These are phyloP conservation scores for Salpingus planirostris DNA, from an alignment of 2,888 invertebrate genomes.

Conservation along the genomic window DNA sequence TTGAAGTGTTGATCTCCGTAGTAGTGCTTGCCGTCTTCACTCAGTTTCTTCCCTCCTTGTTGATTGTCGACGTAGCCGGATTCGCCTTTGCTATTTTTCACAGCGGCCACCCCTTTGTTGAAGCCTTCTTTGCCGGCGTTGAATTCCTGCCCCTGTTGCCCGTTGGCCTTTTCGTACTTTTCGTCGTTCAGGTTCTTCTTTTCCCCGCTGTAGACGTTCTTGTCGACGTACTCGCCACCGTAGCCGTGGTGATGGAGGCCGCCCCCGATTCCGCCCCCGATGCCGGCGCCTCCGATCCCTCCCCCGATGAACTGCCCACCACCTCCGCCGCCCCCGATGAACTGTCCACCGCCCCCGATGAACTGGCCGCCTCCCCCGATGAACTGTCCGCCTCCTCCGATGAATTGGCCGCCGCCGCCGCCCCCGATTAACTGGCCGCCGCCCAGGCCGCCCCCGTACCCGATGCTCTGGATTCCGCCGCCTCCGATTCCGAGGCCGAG, in stretches of 20 bases:
- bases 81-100: constrained; percentile 38
- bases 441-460: constrained; percentile 36
- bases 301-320: constrained; percentile 10
- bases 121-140: constrained; percentile 51
- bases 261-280: constrained; percentile 27
- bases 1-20: constrained; percentile 50
- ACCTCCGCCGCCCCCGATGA: constrained; percentile 16
- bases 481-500: constrained; percentile 36
- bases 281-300: constrained; percentile 8
- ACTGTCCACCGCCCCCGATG: constrained; percentile 29
- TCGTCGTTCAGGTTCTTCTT: constrained; percentile 51
- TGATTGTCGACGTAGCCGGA: constrained; percentile 50
- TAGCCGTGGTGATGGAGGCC: constrained; percentile 16
- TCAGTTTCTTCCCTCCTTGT: constrained; percentile 50
- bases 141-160: constrained; percentile 47
- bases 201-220: constrained; percentile 48
- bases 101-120: constrained; percentile 45
- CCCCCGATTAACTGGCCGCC: constrained; percentile 12
- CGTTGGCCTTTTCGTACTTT: constrained; percentile 47
- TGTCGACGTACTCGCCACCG: constrained; percentile 44
- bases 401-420: constrained; percentile 4
- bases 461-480: constrained; percentile 37
- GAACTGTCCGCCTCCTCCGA: constrained; percentile 11
- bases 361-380: constrained; percentile 27
- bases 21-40: constrained; percentile 51